A percentile compares a stretch with the other conserved stretches of the same genome.
phyloP scores from a whole-genome alignment of 1,140 invertebrate species.

The Thaumatotibia leucotreta region DNA sequence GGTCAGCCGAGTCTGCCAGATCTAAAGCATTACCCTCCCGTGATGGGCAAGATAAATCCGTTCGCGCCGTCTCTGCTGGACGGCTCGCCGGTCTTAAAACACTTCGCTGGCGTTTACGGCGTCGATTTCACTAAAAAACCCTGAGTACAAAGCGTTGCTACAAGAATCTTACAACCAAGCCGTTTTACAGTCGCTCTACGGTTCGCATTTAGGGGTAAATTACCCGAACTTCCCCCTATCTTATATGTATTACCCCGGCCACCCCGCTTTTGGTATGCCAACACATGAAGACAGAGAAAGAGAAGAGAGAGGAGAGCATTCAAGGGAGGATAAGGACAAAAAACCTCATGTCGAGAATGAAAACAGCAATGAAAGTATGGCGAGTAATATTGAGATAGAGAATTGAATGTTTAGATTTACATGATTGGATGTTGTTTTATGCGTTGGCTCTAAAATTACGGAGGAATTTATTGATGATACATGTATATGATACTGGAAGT shows the following conservation, averaged over 20 bases:
- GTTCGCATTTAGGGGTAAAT: constrained; percentile 65
- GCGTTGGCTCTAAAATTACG: background rate
- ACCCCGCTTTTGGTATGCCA: constrained; percentile 60
- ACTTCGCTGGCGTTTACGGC: constrained; percentile 72
- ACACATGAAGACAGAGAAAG: constrained; percentile 31
- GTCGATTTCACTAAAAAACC: constrained; percentile 72
- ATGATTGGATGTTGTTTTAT: background rate
- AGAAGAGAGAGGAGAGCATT: constrained; percentile 40
- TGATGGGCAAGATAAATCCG: constrained; percentile 59
- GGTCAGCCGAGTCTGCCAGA: constrained; percentile 59
- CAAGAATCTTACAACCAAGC: constrained; percentile 74
- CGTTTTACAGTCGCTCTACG: constrained; percentile 69
- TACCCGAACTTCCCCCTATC: constrained; percentile 66
- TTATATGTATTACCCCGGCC: constrained; percentile 73
- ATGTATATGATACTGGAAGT: too few relatives aligned
- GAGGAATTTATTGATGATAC: too few relatives aligned
- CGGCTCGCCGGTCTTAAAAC: constrained; percentile 66
- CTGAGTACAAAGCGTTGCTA: constrained; percentile 68
- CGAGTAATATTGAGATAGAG: constrained; percentile 73
- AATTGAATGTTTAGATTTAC: constrained; percentile 40
- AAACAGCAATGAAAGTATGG: constrained; percentile 72
- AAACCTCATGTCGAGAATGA: constrained; percentile 58
- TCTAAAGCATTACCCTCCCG: constrained; percentile 50
- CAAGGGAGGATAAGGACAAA: constrained; percentile 40
- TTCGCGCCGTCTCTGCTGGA: constrained; percentile 63